Evolutionary conservation across 2,797 vertebrate genomes (phyloP).

Genomic region (Hypotaenidia philippensis): DNA sequence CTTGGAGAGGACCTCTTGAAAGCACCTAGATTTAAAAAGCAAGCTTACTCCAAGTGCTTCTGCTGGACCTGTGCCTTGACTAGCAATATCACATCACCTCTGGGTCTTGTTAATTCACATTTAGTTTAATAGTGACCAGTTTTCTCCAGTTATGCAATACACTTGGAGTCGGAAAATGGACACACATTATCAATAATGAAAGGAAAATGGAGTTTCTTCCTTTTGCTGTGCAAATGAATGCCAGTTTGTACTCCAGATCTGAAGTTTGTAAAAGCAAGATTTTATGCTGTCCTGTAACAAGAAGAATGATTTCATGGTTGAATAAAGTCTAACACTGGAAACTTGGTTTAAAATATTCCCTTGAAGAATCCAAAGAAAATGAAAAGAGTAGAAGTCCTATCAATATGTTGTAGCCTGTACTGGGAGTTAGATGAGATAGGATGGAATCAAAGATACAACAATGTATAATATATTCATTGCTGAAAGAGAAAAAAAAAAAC

Average conservation of each 20-base stretch:
- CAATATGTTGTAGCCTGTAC: neutral
- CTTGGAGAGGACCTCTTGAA: neutral
- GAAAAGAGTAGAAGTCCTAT: neutral
- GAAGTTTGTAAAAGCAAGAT: neutral
- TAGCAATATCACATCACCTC: neutral
- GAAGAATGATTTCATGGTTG: neutral
- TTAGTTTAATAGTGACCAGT: neutral
- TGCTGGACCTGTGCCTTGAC: neutral
- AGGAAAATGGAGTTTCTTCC: neutral
- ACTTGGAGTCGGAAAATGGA: neutral
- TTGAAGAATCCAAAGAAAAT: constrained; percentile 1
- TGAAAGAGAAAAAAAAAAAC: neutral
- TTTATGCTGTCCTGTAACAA: neutral
- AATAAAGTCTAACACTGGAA: neutral
- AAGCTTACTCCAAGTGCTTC: neutral
- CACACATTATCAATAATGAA: neutral
- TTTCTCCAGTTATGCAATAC: neutral
- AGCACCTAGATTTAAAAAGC: neutral
- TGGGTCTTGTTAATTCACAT: neutral
- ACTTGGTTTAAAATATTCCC: neutral
- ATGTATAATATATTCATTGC: neutral
- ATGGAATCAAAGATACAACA: neutral
- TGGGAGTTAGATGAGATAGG: neutral
- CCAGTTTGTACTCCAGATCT: neutral
- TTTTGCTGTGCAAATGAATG: neutral